phyloP scores from a whole-genome alignment of 2,797 vertebrate species.

The Agapornis canus region DNA sequence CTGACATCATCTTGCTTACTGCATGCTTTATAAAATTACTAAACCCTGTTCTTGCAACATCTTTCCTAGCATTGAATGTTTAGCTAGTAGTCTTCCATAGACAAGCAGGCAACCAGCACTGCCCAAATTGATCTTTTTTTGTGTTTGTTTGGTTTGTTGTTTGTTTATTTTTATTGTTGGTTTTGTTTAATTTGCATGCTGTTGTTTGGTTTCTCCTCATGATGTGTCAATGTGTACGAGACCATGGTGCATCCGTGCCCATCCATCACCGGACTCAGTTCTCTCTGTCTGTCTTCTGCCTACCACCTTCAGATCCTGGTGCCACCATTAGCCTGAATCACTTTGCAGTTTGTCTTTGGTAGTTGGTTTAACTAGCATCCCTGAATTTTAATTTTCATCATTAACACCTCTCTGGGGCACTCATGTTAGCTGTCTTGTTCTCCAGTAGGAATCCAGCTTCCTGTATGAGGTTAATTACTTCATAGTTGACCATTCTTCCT shows the following conservation, averaged over 20 bases:
- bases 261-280: conserved; percentile 77
- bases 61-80: conserved; percentile 80
- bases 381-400: conserved; percentile 23
- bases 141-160: conserved; percentile 58
- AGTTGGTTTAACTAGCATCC: conserved; percentile 24
- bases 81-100: conserved; percentile 89
- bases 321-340: not conserved
- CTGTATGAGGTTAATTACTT: conserved; percentile 35
- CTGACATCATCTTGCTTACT: conserved; percentile 26
- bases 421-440: not conserved
- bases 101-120: conserved; percentile 99
- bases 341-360: not conserved
- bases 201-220: conserved; percentile 38
- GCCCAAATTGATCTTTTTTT: conserved; percentile 82
- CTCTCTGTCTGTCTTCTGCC: conserved; percentile 71
- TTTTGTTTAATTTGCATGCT: conserved; percentile 68
- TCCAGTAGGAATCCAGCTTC: conserved; percentile 25
- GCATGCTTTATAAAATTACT: conserved; percentile 63
- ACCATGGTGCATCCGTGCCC: conserved; percentile 37
- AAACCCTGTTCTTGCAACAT: conserved; percentile 53
- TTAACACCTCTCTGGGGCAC: conserved; percentile 50
- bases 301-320: conserved; percentile 19
- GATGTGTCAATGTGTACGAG: conserved; percentile 16
- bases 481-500: conserved; percentile 23
- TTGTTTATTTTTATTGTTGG: conserved; percentile 54